A percentile compares a stretch with the other conserved stretches of the same genome.
Conservation (phyloP, 2,888 invertebrate genomes). For the Perithous albicinctus region DNA sequence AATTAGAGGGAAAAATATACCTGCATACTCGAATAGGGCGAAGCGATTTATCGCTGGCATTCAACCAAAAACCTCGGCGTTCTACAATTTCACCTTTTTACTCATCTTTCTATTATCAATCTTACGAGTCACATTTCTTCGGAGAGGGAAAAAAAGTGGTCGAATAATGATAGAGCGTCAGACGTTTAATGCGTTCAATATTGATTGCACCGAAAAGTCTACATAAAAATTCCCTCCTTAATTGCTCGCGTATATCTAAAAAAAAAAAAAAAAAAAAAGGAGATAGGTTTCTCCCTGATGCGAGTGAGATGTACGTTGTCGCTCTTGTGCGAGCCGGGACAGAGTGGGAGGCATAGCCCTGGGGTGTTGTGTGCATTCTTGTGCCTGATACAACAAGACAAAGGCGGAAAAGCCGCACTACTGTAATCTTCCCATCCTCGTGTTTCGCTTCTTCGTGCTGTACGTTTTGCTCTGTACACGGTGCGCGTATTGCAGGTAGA, state of each 20-base stretch:
- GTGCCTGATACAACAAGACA: slow-evolving; percentile 47
- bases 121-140: no score
- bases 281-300: no score
- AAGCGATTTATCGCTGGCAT: not conserved
- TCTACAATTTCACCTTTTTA: not conserved
- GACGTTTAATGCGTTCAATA: no score
- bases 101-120: not conserved
- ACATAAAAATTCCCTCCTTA: no score
- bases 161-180: no score
- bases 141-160: no score
- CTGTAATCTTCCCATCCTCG: slow-evolving; percentile 21
- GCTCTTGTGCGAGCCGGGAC: not conserved
- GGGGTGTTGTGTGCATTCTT: not conserved
- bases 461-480: not conserved
- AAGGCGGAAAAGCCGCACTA: slow-evolving; percentile 15
- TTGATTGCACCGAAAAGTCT: no score
- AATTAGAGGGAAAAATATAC: not conserved
- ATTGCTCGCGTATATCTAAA: no score
- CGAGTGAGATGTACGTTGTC: no score
- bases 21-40: not conserved
- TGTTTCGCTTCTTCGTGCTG: not conserved
- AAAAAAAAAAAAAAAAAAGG: no score
- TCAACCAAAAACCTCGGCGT: not conserved
- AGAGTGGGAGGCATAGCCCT: not conserved
- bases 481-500: not conserved